phyloP scores from a whole-genome alignment of 2,888 invertebrate species.

The Ophion slaviceki region DNA sequence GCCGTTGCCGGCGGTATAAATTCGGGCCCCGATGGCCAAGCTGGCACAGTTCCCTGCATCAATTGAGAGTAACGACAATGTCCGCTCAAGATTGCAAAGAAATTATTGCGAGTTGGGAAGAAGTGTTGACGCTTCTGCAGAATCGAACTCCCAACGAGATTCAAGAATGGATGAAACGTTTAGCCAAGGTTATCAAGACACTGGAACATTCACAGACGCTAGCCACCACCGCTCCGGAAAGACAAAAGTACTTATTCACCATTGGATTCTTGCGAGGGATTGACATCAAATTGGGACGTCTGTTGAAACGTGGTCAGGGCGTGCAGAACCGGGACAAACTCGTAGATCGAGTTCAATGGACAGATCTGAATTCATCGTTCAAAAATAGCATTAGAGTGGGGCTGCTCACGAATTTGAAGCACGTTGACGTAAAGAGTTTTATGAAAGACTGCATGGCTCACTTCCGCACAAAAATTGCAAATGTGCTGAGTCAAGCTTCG shows the following conservation, averaged over 20 bases:
- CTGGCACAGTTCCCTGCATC: no score
- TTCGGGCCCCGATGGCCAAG: no score
- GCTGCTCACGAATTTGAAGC: conserved; percentile 24
- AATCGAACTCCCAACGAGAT: conserved; percentile 2
- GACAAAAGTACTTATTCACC: conserved; percentile 3
- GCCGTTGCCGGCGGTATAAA: no score
- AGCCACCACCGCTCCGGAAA: background rate
- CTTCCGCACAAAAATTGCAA: background rate
- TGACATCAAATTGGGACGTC: conserved; percentile 10
- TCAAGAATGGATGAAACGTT: conserved; percentile 9
- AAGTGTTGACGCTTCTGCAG: conserved; percentile 9
- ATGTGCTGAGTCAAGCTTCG: conserved; percentile 8
- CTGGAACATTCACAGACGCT: background rate
- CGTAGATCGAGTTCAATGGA: conserved; percentile 23
- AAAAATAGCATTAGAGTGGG: conserved; percentile 28
- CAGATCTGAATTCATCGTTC: conserved; percentile 38
- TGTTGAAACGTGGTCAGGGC: conserved; percentile 25
- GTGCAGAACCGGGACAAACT: background rate
- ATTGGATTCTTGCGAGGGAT: conserved; percentile 2
- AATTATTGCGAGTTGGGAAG: conserved; percentile 7
- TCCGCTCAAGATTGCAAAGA: no score
- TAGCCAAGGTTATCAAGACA: conserved; percentile 5
- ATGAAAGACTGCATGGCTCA: conserved; percentile 28
- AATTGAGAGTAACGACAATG: no score
- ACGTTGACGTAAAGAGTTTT: conserved; percentile 32